Conservation (phyloP, 2,113 vertebrate species). For the Toxotes jaculatrix region DNA sequence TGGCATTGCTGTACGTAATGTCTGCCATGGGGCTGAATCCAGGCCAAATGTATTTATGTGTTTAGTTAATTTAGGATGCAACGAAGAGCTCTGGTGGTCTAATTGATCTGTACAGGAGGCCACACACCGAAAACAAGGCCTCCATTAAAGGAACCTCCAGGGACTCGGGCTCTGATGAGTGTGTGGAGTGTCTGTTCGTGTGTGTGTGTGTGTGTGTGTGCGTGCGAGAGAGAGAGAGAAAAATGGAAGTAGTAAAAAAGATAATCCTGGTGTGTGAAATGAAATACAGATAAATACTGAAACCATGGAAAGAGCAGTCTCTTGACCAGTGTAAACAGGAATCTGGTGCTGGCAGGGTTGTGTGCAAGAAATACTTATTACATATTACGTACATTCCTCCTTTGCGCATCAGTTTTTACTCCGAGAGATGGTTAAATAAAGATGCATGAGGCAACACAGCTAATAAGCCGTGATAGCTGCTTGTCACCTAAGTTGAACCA, state of each 20-base stretch:
- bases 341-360: no score
- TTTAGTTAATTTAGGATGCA: constrained; percentile 81
- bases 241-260: not conserved
- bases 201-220: constrained; percentile 14
- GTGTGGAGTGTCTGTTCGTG: not conserved
- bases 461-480: no score
- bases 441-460: no score
- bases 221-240: not conserved
- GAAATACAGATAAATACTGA: not conserved
- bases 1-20: constrained; percentile 78
- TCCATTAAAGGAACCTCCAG: constrained; percentile 67
- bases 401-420: no score
- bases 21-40: constrained; percentile 73
- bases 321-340: no score
- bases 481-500: no score
- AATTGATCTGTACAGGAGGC: constrained; percentile 72
- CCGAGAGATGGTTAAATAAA: no score
- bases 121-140: constrained; percentile 64
- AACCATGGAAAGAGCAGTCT: not conserved
- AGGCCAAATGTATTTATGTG: constrained; percentile 81
- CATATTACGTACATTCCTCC: no score
- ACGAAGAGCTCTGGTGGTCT: constrained; percentile 76
- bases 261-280: not conserved
- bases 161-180: constrained; percentile 38
- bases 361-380: no score